Percentiles rank a stretch among this genome's conserved stretches.
These are phyloP conservation scores for Lepidocyrtoides sp. DNA, from an alignment of 2,888 invertebrate species.

Conservation along the genomic window DNA sequence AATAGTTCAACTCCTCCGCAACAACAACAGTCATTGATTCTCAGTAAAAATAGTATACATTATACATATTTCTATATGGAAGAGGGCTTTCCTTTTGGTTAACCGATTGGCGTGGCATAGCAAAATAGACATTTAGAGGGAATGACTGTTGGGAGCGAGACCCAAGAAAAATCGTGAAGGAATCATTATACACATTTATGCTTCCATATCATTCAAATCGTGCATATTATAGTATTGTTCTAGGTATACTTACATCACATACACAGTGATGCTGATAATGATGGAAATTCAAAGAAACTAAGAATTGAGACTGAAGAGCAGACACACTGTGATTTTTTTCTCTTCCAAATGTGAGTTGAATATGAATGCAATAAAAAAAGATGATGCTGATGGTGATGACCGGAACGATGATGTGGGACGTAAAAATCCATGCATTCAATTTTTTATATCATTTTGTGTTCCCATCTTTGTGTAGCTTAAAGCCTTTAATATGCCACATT, in stretches of 20 bases:
- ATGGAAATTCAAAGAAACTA: not conserved
- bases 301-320: not conserved
- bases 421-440: conserved; percentile 49
- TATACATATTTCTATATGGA: not conserved
- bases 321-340: conserved; percentile 4
- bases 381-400: conserved; percentile 63
- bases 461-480: not conserved
- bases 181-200: conserved; percentile 23
- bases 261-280: not conserved
- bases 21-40: conserved; percentile 7
- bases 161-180: conserved; percentile 64
- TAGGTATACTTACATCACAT: not conserved
- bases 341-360: conserved; percentile 19
- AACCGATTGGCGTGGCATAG: conserved; percentile 42
- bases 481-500: not conserved
- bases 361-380: conserved; percentile 43
- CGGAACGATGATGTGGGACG: conserved; percentile 71
- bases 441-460: not conserved
- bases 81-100: not conserved
- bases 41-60: not conserved
- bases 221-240: conserved; percentile 34
- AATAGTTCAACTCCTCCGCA: conserved; percentile 6
- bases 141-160: conserved; percentile 18
- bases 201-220: conserved; percentile 45
- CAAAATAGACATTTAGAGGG: conserved; percentile 35